Base-by-base conservation (phyloP, 2,888 invertebrate species). In the Cyclophora albipunctata region DNA sequence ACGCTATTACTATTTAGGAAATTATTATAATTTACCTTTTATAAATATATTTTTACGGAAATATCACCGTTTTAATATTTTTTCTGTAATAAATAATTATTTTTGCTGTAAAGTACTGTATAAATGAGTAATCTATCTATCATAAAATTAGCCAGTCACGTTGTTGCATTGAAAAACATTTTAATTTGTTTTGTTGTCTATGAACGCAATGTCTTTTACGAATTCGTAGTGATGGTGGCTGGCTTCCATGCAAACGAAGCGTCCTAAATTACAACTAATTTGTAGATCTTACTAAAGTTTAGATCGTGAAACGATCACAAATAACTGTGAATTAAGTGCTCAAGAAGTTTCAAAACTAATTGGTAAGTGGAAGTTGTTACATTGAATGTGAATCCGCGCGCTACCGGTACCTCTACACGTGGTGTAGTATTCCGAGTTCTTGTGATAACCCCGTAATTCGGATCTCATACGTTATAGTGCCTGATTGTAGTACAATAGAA, bases 171-270 rank as follows among this genome's bases (percentile, higher is more conserved):
- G 64, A 51, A 60, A 71, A 75, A 73, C 69, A 78, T 81, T 77
- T 79, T 80, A 75, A 73, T 72, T 72, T 56, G 57, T 57, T 63
- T 65, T 67, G 57, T 73, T 81, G 83, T 88, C 86, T 87, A 88
- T 88, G 87, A 60, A 64, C 62, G 81, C 77, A 73, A 85, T 86
- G 86, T 89, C 89, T 89, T 89, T 89, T 87, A 85, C 88, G 84
- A 78, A 81, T 83, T 82, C 75, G 81, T 87, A 88, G 88, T 86
- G 88, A 87, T 85, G 89, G 88, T 88, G 87, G 89, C 87, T 86
- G 87, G 88, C 87, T 85, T 89, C 80, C 83, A 87, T 84, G 86
- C 84, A 76, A 81, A 81, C 82, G 75, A 84, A 84, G 84, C 85
- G 71, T 84, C 84, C 71, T 86, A 81, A 82, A 78, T 84, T 85